These are phyloP conservation scores for Catocala fraxini DNA, from an alignment of 2,888 invertebrate species.

Conservation along the genomic window DNA sequence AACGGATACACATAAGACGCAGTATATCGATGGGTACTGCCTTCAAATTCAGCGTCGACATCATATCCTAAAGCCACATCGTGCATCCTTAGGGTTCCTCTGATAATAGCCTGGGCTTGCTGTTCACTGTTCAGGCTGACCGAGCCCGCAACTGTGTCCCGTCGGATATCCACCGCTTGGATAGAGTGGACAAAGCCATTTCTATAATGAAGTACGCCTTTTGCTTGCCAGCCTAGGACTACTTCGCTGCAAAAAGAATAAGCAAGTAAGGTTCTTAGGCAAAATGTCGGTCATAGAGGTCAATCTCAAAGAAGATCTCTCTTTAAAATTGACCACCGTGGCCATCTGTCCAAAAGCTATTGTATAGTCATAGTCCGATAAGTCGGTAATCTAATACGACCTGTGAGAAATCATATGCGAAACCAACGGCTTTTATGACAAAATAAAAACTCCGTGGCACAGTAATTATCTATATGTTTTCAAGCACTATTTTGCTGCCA, in stretches of 20 bases:
- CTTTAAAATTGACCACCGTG: no score
- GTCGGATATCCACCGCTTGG: slow-evolving; percentile 60
- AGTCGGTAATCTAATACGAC: neutral
- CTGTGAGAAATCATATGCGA: neutral
- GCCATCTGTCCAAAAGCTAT: no score
- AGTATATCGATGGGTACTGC: slow-evolving; percentile 54
- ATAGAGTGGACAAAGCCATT: slow-evolving; percentile 72
- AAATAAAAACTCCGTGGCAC: no score
- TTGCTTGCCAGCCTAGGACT: slow-evolving; percentile 48
- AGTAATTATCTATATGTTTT: no score
- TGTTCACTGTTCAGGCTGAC: slow-evolving; percentile 36
- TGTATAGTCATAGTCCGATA: no score
- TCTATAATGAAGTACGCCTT: slow-evolving; percentile 57
- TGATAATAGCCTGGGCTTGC: slow-evolving; percentile 54
- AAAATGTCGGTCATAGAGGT: no score
- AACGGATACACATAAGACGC: slow-evolving; percentile 55
- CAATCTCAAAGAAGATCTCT: no score
- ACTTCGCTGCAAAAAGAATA: slow-evolving; percentile 57
- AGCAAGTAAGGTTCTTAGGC: no score
- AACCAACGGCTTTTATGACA: no score
- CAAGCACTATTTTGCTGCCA: no score
- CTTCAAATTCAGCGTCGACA: slow-evolving; percentile 55
- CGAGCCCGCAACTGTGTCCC: slow-evolving; percentile 58
- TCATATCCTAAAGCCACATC: slow-evolving; percentile 69
- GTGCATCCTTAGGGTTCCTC: slow-evolving; percentile 61